Percentiles rank a stretch among this genome's conserved stretches.
Evolutionary conservation across 1,140 invertebrate species (phyloP).

Genomic region (Manduca sexta): DNA sequence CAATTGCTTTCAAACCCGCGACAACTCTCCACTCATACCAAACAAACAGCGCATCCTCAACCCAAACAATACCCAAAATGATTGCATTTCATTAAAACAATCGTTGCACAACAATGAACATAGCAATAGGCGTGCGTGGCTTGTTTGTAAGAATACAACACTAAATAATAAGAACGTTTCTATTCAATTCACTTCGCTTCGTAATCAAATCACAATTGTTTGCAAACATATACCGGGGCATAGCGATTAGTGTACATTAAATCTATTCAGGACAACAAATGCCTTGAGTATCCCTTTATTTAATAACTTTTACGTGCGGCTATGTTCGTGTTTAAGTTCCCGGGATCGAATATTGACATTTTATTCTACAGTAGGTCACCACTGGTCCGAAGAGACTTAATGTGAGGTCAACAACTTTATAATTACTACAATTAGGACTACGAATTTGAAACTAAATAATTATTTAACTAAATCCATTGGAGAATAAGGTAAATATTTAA

Average conservation of each 20-base stretch:
- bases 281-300: neutral
- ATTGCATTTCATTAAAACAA: constrained; percentile 41
- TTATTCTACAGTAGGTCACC: no score
- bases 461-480: no score
- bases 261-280: neutral
- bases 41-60: constrained; percentile 9
- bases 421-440: no score
- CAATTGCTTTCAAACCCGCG: neutral
- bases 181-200: neutral
- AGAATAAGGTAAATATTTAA: no score
- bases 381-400: no score
- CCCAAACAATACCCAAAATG: constrained; percentile 39
- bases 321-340: no score
- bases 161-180: neutral
- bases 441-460: no score
- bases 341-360: no score
- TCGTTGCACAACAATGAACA: constrained; percentile 26
- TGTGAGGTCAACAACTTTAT: no score
- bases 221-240: neutral
- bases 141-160: constrained; percentile 2
- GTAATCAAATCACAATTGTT: constrained; percentile 7
- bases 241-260: neutral
- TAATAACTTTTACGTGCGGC: no score
- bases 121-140: constrained; percentile 4
- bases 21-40: constrained; percentile 9